A percentile compares a stretch with the other conserved stretches of the same genome.
Conservation (phyloP, 1,140 invertebrate genomes). For the Pseudobourletiella spinata region DNA sequence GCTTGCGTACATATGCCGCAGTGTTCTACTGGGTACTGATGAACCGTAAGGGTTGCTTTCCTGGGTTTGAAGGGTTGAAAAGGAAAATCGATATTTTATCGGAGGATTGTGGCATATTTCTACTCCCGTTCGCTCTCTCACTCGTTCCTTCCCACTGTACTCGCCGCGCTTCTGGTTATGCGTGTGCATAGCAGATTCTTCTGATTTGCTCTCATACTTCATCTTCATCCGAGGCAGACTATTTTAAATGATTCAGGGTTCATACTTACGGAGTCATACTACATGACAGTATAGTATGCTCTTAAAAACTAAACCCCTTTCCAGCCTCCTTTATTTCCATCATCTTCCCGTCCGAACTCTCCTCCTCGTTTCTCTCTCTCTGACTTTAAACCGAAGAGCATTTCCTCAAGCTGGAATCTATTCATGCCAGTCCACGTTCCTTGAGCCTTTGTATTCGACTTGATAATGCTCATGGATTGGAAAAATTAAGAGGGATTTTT, state of each 20-base stretch:
- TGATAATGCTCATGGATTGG: no score
- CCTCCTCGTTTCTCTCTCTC: no score
- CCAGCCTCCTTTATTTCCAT: no score
- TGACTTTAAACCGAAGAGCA: no score
- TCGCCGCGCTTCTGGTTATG: background rate
- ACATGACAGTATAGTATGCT: no score
- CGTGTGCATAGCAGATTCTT: background rate
- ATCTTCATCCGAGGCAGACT: background rate
- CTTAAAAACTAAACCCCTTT: no score
- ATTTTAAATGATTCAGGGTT: background rate
- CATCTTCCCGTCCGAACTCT: no score
- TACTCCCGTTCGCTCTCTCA: background rate
- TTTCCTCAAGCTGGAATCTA: no score
- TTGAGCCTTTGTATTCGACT: no score
- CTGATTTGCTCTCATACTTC: conserved; percentile 5
- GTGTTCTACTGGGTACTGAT: background rate
- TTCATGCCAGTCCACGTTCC: no score
- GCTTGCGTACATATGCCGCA: no score
- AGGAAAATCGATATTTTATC: conserved; percentile 29
- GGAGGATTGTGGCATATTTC: conserved; percentile 6
- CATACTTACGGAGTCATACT: background rate
- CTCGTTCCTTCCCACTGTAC: background rate
- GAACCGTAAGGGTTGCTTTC: conserved; percentile 15
- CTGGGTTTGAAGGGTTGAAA: conserved; percentile 21
- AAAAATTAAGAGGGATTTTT: no score